A percentile compares a stretch with the other conserved stretches of the same genome.
Conservation (phyloP, 2,113 vertebrate genomes). For the Apteryx owenii region DNA sequence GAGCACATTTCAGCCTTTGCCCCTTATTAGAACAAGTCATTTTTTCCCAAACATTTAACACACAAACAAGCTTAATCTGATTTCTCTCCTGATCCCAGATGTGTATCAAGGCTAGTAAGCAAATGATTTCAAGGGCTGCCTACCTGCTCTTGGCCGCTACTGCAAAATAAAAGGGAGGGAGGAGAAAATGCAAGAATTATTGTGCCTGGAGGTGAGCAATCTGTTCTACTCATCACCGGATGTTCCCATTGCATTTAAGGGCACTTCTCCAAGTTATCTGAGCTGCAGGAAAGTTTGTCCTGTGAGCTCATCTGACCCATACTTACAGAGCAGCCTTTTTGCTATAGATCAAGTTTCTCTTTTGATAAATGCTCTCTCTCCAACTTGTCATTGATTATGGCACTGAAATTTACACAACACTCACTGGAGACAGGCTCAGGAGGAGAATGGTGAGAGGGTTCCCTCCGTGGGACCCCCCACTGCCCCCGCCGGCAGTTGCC, state of each 20-base stretch:
- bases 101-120: slow-evolving; percentile 55
- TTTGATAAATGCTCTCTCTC: neutral
- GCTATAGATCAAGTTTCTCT: neutral
- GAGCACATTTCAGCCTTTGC: slow-evolving; percentile 33
- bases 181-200: slow-evolving; percentile 19
- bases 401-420: neutral
- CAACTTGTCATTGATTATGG: neutral
- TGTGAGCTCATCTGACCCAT: slow-evolving; percentile 9
- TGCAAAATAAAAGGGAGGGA: neutral
- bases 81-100: slow-evolving; percentile 69
- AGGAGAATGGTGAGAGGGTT: neutral
- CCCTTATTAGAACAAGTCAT: slow-evolving; percentile 70
- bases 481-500: too few species aligned
- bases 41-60: slow-evolving; percentile 75
- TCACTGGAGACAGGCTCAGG: rapidly evolving
- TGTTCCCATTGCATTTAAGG: neutral
- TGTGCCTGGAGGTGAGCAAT: neutral
- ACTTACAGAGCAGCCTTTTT: neutral
- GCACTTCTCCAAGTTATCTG: neutral
- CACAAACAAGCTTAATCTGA: slow-evolving; percentile 75
- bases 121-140: slow-evolving; percentile 57
- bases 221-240: neutral
- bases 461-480: neutral
- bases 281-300: neutral
- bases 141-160: slow-evolving; percentile 53